Evolutionary conservation across 2,888 invertebrate genomes (phyloP).

Genomic region (Caenorhabditis drosophilae): DNA sequence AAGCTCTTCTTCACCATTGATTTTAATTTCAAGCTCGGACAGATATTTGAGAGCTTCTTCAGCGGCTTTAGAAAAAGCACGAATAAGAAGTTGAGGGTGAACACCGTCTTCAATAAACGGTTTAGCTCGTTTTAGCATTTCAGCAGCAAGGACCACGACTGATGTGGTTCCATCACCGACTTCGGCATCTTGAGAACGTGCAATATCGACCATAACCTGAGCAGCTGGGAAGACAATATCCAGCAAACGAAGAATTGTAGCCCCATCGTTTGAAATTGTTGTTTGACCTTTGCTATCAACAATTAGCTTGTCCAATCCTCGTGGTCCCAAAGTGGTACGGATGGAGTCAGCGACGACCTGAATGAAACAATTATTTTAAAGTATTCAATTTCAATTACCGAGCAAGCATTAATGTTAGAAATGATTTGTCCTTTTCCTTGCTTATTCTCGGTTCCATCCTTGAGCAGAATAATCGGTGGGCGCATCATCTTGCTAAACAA

Average conservation of each 20-base stretch:
- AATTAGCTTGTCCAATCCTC: conserved; percentile 98
- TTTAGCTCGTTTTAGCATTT: conserved; percentile 91
- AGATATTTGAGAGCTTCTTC: conserved; percentile 81
- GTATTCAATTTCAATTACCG: conserved; percentile 47
- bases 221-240: conserved; percentile 98
- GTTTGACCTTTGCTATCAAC: conserved; percentile 80
- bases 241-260: conserved; percentile 95
- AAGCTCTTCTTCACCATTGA: conserved; percentile 69
- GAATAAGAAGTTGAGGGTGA: conserved; percentile 90
- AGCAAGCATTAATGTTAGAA: conserved; percentile 69
- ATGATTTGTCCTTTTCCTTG: conserved; percentile 79
- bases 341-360: conserved; percentile 87
- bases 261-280: conserved; percentile 98
- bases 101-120: conserved; percentile 93
- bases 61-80: conserved; percentile 85
- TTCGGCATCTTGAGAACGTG: conserved; percentile 82
- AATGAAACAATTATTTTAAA: neutral
- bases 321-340: conserved; percentile 93
- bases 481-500: conserved; percentile 63
- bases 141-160: conserved; percentile 92
- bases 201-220: conserved; percentile 95
- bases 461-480: conserved; percentile 92
- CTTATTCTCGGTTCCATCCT: conserved; percentile 88
- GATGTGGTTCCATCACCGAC: conserved; percentile 96
- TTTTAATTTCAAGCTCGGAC: conserved; percentile 79